A percentile compares a stretch with the other conserved stretches of the same genome.
These are phyloP conservation scores for Poecilia wingei DNA, from an alignment of 2,797 vertebrate species.

Conservation along the genomic window DNA sequence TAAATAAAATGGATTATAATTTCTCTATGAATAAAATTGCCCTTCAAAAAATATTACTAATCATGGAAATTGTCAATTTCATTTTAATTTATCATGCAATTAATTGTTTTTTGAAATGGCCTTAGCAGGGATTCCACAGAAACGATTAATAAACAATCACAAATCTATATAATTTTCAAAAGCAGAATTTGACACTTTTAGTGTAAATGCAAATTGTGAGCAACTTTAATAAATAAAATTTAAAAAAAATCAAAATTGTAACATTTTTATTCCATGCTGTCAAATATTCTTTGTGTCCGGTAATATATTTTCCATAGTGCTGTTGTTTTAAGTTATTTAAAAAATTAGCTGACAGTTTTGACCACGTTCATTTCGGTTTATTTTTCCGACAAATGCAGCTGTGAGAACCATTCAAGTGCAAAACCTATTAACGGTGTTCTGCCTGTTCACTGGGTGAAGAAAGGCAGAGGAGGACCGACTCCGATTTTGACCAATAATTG, in stretches of 20 bases:
- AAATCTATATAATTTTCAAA: not conserved
- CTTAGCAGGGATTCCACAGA: not conserved
- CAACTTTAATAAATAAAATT: not conserved
- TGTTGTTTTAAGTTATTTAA: not conserved
- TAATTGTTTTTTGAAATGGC: no score
- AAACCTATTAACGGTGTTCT: no score
- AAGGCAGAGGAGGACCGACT: no score
- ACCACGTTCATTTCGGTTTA: not conserved
- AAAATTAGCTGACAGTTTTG: not conserved
- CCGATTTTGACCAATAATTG: no score
- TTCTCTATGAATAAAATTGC: no score
- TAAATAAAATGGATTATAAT: no score
- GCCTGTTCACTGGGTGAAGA: no score
- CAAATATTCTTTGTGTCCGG: not conserved
- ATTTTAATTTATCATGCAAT: no score
- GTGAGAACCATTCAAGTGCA: not conserved
- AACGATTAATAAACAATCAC: not conserved
- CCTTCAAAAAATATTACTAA: no score
- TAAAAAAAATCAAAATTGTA: not conserved
- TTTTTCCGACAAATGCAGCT: not conserved
- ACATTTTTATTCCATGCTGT: not conserved
- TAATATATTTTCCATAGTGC: not conserved
- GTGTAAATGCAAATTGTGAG: not conserved
- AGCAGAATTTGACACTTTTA: not conserved
- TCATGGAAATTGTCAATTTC: no score